Base-by-base conservation (phyloP, 2,113 vertebrate species). In the Strigops habroptila region DNA sequence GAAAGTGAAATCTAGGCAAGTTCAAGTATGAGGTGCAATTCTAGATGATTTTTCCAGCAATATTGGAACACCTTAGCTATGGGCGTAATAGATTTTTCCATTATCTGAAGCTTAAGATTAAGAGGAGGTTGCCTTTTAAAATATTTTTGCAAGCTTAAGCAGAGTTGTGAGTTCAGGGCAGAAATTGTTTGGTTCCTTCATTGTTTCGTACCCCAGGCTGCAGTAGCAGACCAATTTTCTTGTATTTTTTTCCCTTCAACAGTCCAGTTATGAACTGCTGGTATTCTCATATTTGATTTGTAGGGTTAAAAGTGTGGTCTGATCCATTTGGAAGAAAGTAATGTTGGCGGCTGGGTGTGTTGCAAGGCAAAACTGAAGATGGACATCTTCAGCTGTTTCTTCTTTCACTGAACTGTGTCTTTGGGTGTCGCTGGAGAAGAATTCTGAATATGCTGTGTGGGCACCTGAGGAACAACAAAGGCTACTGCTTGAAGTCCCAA, bases 241-340 rank as follows among this genome's bases (percentile, higher is more conserved):
- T 59, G 27, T 37, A 7, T 41, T 33, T 73, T 73, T 18, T 63
- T 51, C 43, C 1, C 19, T 59, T 27, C 33, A 69, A 49, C 10
- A 28, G 23, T 88, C n/a, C 88, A 62, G 35, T 49, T 43, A 24
- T 86, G 62, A 91, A 86, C 69, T 77, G 57, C 68, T 90, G 90
- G 48, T 93, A 33, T 94, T 91, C 39, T 90, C 71, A n/a, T 85
- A 18, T 93, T 83, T 97, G 83, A 71, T 97, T 97, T 97, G 9
- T 95, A 98, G 98, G 98, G 82, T 94, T 98, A 82, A 98, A 98
- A 97, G 98, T 98, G 67, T 98, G 98, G 98, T 98, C 98, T 75
- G 98, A 98, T 97, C 98, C 98, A 15, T 98, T 98, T 96, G 96
- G 97, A 97, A 98, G 98, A 93, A 98, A 98, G 65, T 98, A 88